Evolutionary conservation across 2,797 vertebrate genomes (phyloP).

Genomic region (Poecilia picta): DNA sequence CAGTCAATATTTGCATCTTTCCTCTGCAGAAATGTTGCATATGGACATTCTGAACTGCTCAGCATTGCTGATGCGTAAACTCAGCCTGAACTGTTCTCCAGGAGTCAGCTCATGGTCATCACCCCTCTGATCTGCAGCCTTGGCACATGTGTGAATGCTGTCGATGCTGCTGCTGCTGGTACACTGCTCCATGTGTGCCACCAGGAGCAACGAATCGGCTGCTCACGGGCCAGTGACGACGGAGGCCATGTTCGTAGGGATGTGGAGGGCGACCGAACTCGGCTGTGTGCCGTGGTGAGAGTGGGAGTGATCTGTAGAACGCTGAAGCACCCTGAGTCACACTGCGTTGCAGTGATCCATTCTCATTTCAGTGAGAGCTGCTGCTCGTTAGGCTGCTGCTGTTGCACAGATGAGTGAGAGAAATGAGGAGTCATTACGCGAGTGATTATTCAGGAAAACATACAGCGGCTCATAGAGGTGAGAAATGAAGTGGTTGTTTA

Average conservation of each 20-base stretch:
- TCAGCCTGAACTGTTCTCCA: slow-evolving; percentile 11
- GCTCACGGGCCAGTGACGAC: slow-evolving; percentile 2
- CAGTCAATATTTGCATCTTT: not conserved
- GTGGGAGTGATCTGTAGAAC: slow-evolving; percentile 55
- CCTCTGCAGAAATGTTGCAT: not conserved
- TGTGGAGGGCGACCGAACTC: slow-evolving; percentile 14
- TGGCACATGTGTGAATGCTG: slow-evolving; percentile 16
- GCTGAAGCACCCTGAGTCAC: slow-evolving; percentile 59
- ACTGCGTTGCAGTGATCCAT: slow-evolving; percentile 38
- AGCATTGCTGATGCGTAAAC: slow-evolving; percentile 21
- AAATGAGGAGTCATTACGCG: slow-evolving; percentile 18
- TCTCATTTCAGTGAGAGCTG: slow-evolving; percentile 42
- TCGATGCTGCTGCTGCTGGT: not conserved
- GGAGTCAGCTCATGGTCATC: slow-evolving; percentile 35
- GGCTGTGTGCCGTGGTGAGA: slow-evolving; percentile 27
- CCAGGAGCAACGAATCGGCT: not conserved
- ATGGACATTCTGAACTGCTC: not conserved
- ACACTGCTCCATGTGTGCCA: not conserved
- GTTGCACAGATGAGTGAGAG: slow-evolving; percentile 34
- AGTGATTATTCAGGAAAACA: slow-evolving; percentile 29
- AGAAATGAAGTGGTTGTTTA: slow-evolving; percentile 2
- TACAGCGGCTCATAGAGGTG: slow-evolving; percentile 9
- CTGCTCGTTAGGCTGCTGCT: slow-evolving; percentile 37
- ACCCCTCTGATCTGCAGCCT: slow-evolving; percentile 16
- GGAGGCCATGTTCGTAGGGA: slow-evolving; percentile 29